phyloP scores from a whole-genome alignment of 64 coral and sea anemone species.

The Stylophora pistillata region DNA sequence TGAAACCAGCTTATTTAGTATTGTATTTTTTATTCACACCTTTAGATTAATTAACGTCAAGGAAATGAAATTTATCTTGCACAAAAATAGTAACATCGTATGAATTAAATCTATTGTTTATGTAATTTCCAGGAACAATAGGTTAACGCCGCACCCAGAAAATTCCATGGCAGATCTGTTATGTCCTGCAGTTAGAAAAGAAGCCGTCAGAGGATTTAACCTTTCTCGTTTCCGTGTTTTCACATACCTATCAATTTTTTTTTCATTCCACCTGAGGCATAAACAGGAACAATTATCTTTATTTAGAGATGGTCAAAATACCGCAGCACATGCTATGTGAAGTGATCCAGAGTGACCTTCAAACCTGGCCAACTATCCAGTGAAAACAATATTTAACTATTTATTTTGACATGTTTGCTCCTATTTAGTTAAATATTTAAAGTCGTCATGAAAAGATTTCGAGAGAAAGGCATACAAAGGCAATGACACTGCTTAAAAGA shows the following conservation, averaged over 20 bases:
- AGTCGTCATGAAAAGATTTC: background rate
- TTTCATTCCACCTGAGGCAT: background rate
- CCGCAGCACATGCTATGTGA: background rate
- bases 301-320: background rate
- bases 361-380: background rate
- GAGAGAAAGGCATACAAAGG: background rate
- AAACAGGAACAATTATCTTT: background rate
- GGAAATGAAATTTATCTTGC: background rate
- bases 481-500: background rate
- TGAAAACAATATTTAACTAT: background rate
- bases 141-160: background rate
- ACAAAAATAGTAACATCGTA: background rate
- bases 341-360: background rate
- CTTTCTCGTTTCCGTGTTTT: background rate
- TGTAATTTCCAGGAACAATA: background rate
- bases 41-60: background rate
- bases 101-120: background rate
- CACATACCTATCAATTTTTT: background rate
- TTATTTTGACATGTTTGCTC: conserved; percentile 14
- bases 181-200: background rate
- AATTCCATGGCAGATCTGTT: background rate
- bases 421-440: conserved; percentile 1
- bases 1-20: background rate
- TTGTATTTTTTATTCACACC: background rate
- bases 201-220: background rate